phyloP scores from a whole-genome alignment of 2,888 invertebrate genomes.

The Drosophila anomalata region DNA sequence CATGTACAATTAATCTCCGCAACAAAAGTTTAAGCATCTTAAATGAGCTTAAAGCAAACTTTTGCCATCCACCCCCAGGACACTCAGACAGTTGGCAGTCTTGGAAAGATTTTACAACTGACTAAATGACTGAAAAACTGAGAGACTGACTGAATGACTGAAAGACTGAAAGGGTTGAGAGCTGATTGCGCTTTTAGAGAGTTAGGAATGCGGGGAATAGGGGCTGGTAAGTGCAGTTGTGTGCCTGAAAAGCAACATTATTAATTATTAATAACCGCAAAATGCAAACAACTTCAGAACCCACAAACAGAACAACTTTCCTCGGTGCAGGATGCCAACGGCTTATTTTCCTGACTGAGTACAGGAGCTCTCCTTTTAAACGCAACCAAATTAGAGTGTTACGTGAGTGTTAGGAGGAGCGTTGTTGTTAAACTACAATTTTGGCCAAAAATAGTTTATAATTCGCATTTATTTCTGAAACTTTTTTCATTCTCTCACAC shows the following conservation, averaged over 20 bases:
- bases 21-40: conserved; percentile 73
- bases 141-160: conserved; percentile 3
- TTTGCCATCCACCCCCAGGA: conserved; percentile 13
- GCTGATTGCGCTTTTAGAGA: conserved; percentile 76
- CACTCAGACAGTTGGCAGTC: conserved; percentile 39
- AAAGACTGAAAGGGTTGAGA: conserved; percentile 55
- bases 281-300: conserved; percentile 66
- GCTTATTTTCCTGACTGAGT: conserved; percentile 25
- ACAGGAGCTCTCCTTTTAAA: conserved; percentile 14
- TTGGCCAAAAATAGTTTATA: conserved; percentile 19
- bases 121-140: conserved; percentile 5
- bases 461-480: conserved; percentile 11
- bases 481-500: conserved; percentile 6
- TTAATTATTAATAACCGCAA: conserved; percentile 81
- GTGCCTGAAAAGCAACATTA: conserved; percentile 61
- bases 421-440: no score
- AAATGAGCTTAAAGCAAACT: conserved; percentile 59
- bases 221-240: conserved; percentile 43
- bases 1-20: conserved; percentile 67
- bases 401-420: not conserved
- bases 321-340: conserved; percentile 24
- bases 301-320: conserved; percentile 32
- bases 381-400: conserved; percentile 16
- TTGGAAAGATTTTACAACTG: conserved; percentile 52
- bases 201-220: conserved; percentile 13